Evolutionary conservation across 1,140 invertebrate species (phyloP), one percentile per base, ranked within the genome.

Genomic region (Charaxes varanes): DNA sequence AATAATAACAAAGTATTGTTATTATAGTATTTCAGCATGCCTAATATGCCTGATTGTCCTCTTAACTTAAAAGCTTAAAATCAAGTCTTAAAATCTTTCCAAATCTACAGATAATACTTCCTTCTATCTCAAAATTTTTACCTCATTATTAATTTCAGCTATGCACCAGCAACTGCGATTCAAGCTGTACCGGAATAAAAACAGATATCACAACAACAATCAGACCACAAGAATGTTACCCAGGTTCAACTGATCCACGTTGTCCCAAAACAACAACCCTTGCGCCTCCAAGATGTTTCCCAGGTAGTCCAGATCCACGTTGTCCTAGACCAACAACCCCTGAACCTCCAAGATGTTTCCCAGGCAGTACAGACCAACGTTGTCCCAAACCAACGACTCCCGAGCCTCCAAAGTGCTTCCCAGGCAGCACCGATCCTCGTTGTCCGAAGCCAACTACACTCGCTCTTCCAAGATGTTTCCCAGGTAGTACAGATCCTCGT

Each of bases 161-260:
- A 8, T 86, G 79, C 41, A 73, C 68, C 12, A 77, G 53, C 26
- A 62, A 72, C 22, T 84, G 79, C 27, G 70, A 85, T 17, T 53
- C 66, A 7, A 71, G 53, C 26, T 82, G 76, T 34, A 60, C 43
- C 31, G 70, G 60, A 12, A 59, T 59, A 3, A 56, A 41, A 6
- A 63, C 58, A 37, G 61, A 80, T 53, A 62, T 76, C 31, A 52
- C 64, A 13, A 65, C 66, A 15, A 68, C 68, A 12, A 53, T 53
- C 13, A 42, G 46, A 45, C 68, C 53, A 18, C 56, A 54, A 31
- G 31, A 45, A n/a, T 82, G 78, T 26, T 79, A 56, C 36, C 79
- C 78, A 3, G 77, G 77, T 2, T 31, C 28, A 12, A 59, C 36
- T 44, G 8, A 31, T 17, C 41, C 50, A 0, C 47, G 27, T 6